Conservation (phyloP, 2,888 invertebrate species). For the Patella pellucida region DNA sequence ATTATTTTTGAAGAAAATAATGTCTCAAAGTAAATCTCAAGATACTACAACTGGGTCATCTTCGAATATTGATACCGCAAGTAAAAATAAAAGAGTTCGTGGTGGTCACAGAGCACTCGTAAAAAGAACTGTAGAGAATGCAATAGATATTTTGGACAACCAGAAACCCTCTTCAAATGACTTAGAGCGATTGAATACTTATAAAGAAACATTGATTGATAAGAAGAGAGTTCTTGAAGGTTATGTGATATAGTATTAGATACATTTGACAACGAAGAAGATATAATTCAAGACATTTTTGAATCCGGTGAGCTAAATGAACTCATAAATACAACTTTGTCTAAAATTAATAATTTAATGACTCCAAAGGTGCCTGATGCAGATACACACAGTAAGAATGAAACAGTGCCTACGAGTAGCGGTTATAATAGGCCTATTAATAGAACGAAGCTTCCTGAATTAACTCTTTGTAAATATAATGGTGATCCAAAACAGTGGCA, state of each 20-base stretch:
- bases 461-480: background rate
- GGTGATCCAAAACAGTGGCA: background rate
- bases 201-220: background rate
- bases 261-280: background rate
- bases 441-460: background rate
- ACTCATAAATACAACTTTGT: background rate
- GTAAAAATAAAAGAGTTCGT: background rate
- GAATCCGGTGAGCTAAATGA: conserved; percentile 3
- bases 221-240: background rate
- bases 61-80: background rate
- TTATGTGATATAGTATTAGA: background rate
- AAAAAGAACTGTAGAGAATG: background rate
- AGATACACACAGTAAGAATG: no score
- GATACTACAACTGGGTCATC: background rate
- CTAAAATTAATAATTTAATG: no score
- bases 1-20: no score
- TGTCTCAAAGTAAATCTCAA: no score
- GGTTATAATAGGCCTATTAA: no score
- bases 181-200: background rate
- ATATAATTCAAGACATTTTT: background rate
- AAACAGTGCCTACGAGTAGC: background rate
- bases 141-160: background rate
- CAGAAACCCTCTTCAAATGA: background rate
- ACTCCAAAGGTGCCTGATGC: no score
- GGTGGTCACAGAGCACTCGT: background rate